A percentile compares a stretch with the other conserved stretches of the same genome.
Conservation (phyloP, 2,113 vertebrate species). For the Agelaius phoeniceus region DNA sequence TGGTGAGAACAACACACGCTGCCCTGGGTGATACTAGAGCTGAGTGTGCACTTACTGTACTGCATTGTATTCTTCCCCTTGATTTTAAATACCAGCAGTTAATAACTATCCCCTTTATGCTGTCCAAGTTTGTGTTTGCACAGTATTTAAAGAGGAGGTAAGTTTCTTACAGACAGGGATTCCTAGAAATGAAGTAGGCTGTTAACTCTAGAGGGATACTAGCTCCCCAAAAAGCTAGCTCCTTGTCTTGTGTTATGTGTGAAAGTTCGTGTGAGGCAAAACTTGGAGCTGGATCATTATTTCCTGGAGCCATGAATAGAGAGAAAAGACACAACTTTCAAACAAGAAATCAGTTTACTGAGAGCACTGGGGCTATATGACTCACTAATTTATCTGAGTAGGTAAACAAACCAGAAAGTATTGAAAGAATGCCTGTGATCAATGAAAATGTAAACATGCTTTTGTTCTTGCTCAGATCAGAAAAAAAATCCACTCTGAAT, state of each 20-base stretch:
- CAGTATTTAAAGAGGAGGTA: neutral
- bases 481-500: neutral
- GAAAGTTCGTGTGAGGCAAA: neutral
- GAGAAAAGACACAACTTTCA: neutral
- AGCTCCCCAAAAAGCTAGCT: neutral
- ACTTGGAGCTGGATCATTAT: neutral
- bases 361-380: neutral
- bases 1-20: neutral
- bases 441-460: neutral
- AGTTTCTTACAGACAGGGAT: neutral
- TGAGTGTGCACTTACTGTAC: neutral
- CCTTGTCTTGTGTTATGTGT: neutral
- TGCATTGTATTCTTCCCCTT: neutral
- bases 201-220: neutral
- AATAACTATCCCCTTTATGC: neutral
- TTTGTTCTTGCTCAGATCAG: neutral
- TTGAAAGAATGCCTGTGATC: neutral
- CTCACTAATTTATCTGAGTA: neutral
- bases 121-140: neutral
- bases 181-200: neutral
- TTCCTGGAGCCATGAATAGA: neutral
- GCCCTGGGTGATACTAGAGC: neutral
- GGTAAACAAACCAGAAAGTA: neutral
- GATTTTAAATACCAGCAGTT: neutral
- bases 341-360: neutral